Base-by-base conservation (phyloP, 2,797 vertebrate genomes). In the Nyctibius grandis region DNA sequence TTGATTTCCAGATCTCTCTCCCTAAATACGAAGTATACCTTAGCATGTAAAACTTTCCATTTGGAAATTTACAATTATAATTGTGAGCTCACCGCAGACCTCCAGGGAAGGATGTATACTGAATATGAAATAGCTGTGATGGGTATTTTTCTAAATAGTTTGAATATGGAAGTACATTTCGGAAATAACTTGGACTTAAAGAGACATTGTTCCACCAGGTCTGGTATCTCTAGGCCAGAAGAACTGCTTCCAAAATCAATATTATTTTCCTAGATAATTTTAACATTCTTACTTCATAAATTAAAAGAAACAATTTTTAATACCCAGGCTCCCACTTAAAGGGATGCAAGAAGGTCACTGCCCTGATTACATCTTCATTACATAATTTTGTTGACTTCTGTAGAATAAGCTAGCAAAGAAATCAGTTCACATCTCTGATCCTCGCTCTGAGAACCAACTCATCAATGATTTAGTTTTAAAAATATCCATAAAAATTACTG, bases 51-150 rank as follows among this genome's bases (percentile, higher is more conserved):
- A 94, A 91, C n/a, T 92, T 96, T 47, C 73, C 54, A 60, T 76
- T 96, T 86, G 51, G 36, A 95, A 91, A 95, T 96, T 92, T 94
- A 87, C 74, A 95, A 95, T 93, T 96, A 69, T 94, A 96, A 96
- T 90, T 65, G 67, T 65, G 60, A 90, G 88, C 44, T 88, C 83
- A 85, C 47, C 88, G 85, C 61, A 82, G 69, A 84, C 44, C 85
- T 88, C 59, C 70, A 60, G 91, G 88, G 88, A 80, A 88, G 33
- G 77, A 94, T 91, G 94, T 82, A 86, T 79, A 88, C 40, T 57
- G 89, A 93, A 96, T 94, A 68, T 50, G 70, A 90, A 97, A 77
- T 86, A 91, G 65, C 29, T 69, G 21, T 68, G 53, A 59, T 61
- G 2, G 0, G 0, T 18, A n/a, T 65, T 81, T 88, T 74, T 4